A percentile compares a stretch with the other conserved stretches of the same genome.
Evolutionary conservation across 2,113 vertebrate genomes (phyloP).

Genomic region (Halcyon malimbica): DNA sequence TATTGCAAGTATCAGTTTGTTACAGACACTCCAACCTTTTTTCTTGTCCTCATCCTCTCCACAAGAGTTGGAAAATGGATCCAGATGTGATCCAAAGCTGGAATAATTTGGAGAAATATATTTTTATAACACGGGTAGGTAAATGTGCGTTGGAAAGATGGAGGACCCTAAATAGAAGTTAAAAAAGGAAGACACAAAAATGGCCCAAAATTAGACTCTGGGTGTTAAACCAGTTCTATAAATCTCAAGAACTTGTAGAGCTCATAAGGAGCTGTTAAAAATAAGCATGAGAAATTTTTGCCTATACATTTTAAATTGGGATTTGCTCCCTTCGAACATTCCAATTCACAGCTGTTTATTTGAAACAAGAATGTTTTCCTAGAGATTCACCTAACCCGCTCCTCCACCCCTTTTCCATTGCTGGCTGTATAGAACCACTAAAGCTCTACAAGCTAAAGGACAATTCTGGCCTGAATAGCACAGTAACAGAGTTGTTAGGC

Average conservation of each 20-base stretch:
- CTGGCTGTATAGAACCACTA: neutral
- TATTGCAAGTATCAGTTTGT: neutral
- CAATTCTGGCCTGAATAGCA: neutral
- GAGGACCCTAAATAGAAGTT: neutral
- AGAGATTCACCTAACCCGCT: accelerated
- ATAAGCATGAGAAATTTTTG: neutral
- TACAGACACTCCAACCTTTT: neutral
- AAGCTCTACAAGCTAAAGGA: neutral
- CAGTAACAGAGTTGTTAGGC: neutral
- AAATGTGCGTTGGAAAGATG: neutral
- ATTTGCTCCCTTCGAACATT: neutral
- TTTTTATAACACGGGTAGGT: neutral
- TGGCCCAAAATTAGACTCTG: neutral
- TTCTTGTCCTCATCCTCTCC: neutral
- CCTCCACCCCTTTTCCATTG: neutral
- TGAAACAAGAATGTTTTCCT: neutral
- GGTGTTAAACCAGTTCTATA: neutral
- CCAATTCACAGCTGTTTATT: neutral
- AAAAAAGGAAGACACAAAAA: neutral
- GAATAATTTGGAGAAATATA: neutral
- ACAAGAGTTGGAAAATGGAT: neutral
- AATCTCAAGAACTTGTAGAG: neutral
- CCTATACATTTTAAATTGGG: neutral
- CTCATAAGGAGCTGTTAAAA: neutral
- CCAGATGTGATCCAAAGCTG: neutral